Evolutionary conservation across 2,888 invertebrate species (phyloP), one percentile per base, ranked within the genome.

Genomic region (Nymphalis polychloros): DNA sequence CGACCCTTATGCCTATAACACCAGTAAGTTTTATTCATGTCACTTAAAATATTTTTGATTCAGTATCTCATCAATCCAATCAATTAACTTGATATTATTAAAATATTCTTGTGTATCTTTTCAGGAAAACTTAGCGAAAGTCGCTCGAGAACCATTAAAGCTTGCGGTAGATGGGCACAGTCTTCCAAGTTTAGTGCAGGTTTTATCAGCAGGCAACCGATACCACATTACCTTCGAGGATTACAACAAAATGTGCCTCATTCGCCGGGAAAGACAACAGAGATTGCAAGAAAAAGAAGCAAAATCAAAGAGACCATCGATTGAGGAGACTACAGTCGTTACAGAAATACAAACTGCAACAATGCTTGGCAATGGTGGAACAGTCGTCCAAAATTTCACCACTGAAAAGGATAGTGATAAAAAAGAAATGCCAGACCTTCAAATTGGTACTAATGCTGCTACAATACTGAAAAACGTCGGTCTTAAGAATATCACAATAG

Each of bases 191-290:
- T 87, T 95, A 27, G 95, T 96, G n/a, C 95, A 96, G 78, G 95
- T 96, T 0, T 94, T 95, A 81, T 95, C 96, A 0, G 95, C 96
- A 0, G 96, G 96, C n/a, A 95, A 95, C 79, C 95, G 96, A 0
- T 96, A 95, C 84, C 96, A 96, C 82, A 95, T 97, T 77, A 96
- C 96, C 4, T 93, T 96, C 48, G 95, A 95, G 62, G 96, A 97
- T 79, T 96, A 96, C 86, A 96, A 96, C 85, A 95, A 96, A 74
- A 96, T 96, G 96, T 96, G 95, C 83, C 93, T 95, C 67, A 93
- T 96, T 83, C 92, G 95, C 8, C 89, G 95, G 1, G 95, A 95
- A 81, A 94, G 95, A 72, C 86, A 95, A 2, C 93, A 95, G 77
- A 94, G 94, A 47, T 90, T 95, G 41, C 94, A 94, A 80, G 86